A percentile compares a stretch with the other conserved stretches of the same genome.
phyloP scores from a whole-genome alignment of 2,797 vertebrate species.

The Sebastiscus albofasciatus region DNA sequence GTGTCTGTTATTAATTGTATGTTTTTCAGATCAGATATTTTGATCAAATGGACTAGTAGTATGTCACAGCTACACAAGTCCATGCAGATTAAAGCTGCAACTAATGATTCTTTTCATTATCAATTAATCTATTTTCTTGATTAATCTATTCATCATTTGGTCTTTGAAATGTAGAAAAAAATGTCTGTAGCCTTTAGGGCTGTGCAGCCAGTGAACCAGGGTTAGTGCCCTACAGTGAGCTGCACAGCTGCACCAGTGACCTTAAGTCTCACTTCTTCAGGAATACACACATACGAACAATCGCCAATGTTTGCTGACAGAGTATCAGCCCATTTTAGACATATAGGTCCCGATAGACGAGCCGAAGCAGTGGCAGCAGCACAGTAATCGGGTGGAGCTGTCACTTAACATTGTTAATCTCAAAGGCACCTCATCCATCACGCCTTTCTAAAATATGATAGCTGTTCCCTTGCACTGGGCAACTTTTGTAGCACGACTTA shows the following conservation, averaged over 20 bases:
- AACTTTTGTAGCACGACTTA: constrained; percentile 5
- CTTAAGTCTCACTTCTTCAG: neutral
- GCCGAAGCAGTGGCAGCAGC: constrained; percentile 14
- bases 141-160: no score
- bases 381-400: constrained; percentile 46
- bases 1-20: no score
- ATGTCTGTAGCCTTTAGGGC: neutral
- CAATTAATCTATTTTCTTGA: no score
- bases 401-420: constrained; percentile 41
- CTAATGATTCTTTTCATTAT: no score
- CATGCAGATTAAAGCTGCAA: no score
- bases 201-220: neutral
- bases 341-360: constrained; percentile 18
- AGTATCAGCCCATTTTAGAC: constrained; percentile 10
- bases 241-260: neutral
- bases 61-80: no score
- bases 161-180: neutral
- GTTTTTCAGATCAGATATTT: no score
- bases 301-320: neutral
- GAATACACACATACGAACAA: neutral
- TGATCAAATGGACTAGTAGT: no score
- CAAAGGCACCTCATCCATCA: constrained; percentile 30
- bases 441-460: constrained; percentile 12
- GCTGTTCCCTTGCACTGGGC: constrained; percentile 2
- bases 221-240: neutral